Evolutionary conservation across 2,888 invertebrate species (phyloP), one percentile per base, ranked within the genome.

Genomic region (Adela reaumurella): DNA sequence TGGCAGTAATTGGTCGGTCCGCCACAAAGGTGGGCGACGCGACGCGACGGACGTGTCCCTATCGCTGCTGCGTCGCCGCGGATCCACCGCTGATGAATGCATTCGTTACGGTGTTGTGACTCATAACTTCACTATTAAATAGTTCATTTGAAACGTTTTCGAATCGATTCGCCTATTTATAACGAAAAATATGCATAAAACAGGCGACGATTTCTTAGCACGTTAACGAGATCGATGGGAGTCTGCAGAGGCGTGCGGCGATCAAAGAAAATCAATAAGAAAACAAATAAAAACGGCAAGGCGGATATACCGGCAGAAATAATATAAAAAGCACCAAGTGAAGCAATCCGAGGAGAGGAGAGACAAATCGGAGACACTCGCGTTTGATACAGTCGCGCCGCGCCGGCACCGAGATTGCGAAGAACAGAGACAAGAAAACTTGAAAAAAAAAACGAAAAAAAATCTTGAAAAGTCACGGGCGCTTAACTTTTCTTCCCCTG

Each of bases 391-490:
- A 70, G 67, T 67, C 61, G 63, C 62, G 59, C 66, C 65, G 63
- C 60, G 60, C 58, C 59, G 50, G 24, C 8, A 63, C 35, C 6
- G 35, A 35, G 35, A 35, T 35, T 35, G 35, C 35, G 35, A 35
- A 14, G 11, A 35, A 14, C 35, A 8, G 35, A 35, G 35, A 35
- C 35, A 35, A 35, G 35, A 35, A 35, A 72, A 74, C 59, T 74
- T 76, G 72, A 71, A 76, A 77, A 78, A 74, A 76, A 70, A 73
- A 74, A 74, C 70, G 69, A 63, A 67, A 63, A 73, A 76, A 76
- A 77, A 74, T 73, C 74, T 77, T 77, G 70, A 74, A 77, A 78
- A 78, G 79, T 79, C 79, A 79, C 78, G 78, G 79, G 73, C 74
- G 78, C 77, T 79, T 79, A 79, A 78, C 78, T 79, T 77, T 46